Percentiles rank a stretch among this genome's conserved stretches.
Evolutionary conservation across 2,113 vertebrate genomes (phyloP).

Genomic region (Balaeniceps rex): DNA sequence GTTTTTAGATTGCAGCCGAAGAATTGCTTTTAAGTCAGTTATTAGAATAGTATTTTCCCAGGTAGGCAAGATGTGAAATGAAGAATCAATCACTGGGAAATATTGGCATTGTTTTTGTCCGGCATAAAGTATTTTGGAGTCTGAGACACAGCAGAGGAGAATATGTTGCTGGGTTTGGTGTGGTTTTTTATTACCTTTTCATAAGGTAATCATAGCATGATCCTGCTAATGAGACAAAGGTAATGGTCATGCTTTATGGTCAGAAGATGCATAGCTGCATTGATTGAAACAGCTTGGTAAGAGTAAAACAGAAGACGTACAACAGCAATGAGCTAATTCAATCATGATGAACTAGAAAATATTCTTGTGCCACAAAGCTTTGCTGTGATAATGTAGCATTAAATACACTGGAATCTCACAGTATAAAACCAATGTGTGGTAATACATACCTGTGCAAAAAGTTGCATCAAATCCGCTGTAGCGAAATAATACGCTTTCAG

Average conservation of each 20-base stretch:
- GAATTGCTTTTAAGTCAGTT: background rate
- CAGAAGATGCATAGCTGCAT: background rate
- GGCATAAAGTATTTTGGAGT: background rate
- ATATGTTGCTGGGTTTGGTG: background rate
- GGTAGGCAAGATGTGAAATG: background rate
- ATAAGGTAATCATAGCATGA: background rate
- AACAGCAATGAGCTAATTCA: background rate
- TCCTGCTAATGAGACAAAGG: background rate
- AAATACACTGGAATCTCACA: background rate
- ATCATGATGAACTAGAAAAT: background rate
- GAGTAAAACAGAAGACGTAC: background rate
- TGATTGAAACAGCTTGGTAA: background rate
- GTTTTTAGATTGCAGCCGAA: background rate
- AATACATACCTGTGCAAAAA: background rate
- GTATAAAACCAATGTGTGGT: background rate
- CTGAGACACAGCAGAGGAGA: background rate
- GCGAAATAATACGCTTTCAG: background rate
- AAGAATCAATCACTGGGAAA: background rate
- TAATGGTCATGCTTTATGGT: background rate
- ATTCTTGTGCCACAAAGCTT: background rate
- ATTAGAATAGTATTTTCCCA: background rate
- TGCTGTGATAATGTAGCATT: background rate
- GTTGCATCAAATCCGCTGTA: background rate
- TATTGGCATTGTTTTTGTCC: background rate
- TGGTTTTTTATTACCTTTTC: background rate